These are phyloP conservation scores for Apis florea DNA, from an alignment of 1,140 invertebrate species.

Conservation along the genomic window DNA sequence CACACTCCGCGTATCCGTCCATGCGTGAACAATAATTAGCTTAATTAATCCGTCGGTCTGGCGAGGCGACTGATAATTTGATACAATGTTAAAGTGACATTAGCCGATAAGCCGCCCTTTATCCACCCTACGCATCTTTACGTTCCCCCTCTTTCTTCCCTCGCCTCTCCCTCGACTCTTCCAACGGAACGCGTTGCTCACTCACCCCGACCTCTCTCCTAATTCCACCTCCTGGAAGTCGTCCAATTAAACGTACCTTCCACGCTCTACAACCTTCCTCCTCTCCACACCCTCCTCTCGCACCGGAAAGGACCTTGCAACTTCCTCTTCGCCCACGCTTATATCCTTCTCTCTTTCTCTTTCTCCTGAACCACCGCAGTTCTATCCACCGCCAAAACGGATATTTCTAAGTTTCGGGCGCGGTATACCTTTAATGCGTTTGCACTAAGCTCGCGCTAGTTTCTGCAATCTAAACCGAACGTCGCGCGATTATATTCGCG, in stretches of 20 bases:
- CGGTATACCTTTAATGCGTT: constrained; percentile 52
- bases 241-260: constrained; percentile 72
- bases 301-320: neutral
- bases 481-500: constrained; percentile 19
- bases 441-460: constrained; percentile 36
- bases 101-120: constrained; percentile 66
- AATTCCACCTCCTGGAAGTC: constrained; percentile 65
- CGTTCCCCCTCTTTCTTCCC: constrained; percentile 33
- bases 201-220: constrained; percentile 35
- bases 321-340: neutral
- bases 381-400: constrained; percentile 52
- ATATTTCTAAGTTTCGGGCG: constrained; percentile 60
- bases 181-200: constrained; percentile 40
- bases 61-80: constrained; percentile 67
- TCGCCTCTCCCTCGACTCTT: constrained; percentile 28
- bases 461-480: constrained; percentile 9
- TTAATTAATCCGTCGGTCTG: constrained; percentile 72
- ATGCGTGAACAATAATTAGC: constrained; percentile 72
- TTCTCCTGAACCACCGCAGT: constrained; percentile 2
- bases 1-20: constrained; percentile 41
- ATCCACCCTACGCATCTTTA: constrained; percentile 21
- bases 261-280: constrained; percentile 38
- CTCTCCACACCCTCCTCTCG: neutral
- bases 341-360: constrained; percentile 16
- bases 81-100: constrained; percentile 69